Conservation (phyloP, 2,888 invertebrate genomes). For the Noctua fimbriata region DNA sequence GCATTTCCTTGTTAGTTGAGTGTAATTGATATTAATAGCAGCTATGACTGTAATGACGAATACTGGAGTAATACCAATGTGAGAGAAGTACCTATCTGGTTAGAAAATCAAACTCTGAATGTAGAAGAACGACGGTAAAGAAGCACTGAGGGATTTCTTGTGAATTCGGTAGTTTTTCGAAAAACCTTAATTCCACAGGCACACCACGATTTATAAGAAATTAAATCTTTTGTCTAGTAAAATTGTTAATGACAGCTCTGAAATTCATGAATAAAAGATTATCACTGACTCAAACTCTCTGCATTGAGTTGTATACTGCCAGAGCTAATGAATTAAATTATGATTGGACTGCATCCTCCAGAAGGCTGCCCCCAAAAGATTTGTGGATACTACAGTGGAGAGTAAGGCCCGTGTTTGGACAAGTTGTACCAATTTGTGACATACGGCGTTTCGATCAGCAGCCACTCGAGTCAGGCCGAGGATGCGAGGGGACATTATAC, state of each 20-base stretch:
- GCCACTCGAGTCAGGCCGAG: slow-evolving; percentile 61
- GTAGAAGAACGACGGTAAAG: not conserved
- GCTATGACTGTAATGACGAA: slow-evolving; percentile 1
- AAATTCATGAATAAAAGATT: not conserved
- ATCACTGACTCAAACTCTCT: not conserved
- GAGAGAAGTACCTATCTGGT: not conserved
- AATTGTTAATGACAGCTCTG: not conserved
- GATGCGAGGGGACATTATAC: slow-evolving; percentile 50
- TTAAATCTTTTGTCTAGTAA: not conserved
- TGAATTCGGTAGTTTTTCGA: not conserved
- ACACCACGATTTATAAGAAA: not conserved
- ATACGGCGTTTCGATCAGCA: slow-evolving; percentile 79
- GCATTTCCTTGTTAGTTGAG: slow-evolving; percentile 42
- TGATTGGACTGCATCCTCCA: not conserved
- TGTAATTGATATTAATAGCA: slow-evolving; percentile 50
- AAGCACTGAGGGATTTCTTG: not conserved
- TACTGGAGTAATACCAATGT: slow-evolving; percentile 1
- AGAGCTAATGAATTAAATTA: not conserved
- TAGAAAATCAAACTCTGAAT: not conserved
- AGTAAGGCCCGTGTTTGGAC: slow-evolving; percentile 22
- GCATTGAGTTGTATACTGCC: not conserved
- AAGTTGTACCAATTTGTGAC: slow-evolving; percentile 67
- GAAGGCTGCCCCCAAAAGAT: not conserved
- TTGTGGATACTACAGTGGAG: not conserved
- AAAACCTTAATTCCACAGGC: not conserved